Conservation (phyloP, 2,888 invertebrate species). For the Tinea pellionella region DNA sequence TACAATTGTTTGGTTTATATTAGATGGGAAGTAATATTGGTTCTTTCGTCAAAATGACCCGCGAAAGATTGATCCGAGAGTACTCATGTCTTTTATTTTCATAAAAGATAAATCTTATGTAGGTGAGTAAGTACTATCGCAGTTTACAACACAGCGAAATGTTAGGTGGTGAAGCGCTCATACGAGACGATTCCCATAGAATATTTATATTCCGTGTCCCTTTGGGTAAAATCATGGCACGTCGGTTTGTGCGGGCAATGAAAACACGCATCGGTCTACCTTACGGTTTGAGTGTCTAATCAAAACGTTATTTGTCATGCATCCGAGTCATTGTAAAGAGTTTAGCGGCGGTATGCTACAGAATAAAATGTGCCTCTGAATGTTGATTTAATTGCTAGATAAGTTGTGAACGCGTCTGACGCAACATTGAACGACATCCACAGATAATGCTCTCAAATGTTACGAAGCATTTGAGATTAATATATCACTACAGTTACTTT, state of each 20-base stretch:
- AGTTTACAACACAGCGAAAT: too few relatives aligned
- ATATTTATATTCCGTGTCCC: too few relatives aligned
- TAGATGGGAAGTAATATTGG: too few relatives aligned
- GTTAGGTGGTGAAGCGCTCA: too few relatives aligned
- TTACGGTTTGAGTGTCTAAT: constrained; percentile 48
- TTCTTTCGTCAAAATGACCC: too few relatives aligned
- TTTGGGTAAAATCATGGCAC: too few relatives aligned
- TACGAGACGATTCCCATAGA: too few relatives aligned
- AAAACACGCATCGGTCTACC: constrained; percentile 23
- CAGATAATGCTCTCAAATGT: constrained; percentile 59
- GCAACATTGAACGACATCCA: constrained; percentile 31
- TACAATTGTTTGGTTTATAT: too few relatives aligned
- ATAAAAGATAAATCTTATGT: too few relatives aligned
- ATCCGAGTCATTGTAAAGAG: constrained; percentile 60
- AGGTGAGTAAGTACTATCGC: too few relatives aligned
- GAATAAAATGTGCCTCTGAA: constrained; percentile 65
- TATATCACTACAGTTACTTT: background rate
- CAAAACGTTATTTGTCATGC: constrained; percentile 67
- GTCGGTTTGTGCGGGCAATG: constrained; percentile 17
- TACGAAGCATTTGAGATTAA: constrained; percentile 26
- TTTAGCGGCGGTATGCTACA: constrained; percentile 52
- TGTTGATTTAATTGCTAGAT: constrained; percentile 69
- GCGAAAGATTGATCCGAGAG: too few relatives aligned
- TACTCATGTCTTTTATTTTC: too few relatives aligned
- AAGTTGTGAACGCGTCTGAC: constrained; percentile 25